Percentiles rank a stretch among this genome's conserved stretches.
These are phyloP conservation scores for Streptopelia turtur DNA, from an alignment of 2,797 vertebrate genomes.

Conservation along the genomic window DNA sequence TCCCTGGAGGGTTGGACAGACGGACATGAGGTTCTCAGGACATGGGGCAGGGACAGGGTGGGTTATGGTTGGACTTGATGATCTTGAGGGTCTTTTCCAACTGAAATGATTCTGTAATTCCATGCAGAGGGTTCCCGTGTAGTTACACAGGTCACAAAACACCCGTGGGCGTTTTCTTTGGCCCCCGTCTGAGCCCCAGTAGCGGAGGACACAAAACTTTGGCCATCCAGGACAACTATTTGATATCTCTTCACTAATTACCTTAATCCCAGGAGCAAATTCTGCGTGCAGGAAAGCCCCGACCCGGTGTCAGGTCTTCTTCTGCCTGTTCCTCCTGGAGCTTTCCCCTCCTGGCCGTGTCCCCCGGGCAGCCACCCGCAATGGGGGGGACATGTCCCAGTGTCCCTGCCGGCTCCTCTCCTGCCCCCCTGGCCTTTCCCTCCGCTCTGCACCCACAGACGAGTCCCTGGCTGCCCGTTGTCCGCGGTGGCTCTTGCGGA, in stretches of 20 bases:
- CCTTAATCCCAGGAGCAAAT: neutral
- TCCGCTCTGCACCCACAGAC: fast-evolving
- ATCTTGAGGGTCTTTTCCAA: no score
- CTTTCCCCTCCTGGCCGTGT: neutral
- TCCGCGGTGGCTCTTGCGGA: neutral
- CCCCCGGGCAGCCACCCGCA: neutral
- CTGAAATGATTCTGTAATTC: no score
- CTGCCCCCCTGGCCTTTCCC: neutral
- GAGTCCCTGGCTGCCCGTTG: neutral
- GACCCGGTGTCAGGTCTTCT: neutral
- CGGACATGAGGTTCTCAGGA: no score
- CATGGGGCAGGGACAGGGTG: no score
- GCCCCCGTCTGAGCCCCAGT: fast-evolving
- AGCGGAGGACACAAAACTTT: fast-evolving
- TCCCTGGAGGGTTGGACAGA: no score
- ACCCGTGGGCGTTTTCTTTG: neutral
- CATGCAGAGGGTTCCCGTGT: fast-evolving
- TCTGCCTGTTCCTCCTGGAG: neutral
- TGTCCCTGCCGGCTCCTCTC: fast-evolving
- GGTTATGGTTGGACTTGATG: no score
- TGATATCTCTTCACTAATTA: neutral
- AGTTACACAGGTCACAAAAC: neutral
- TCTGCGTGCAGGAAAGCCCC: neutral
- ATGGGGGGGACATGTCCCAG: fast-evolving
- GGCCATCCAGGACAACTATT: neutral